phyloP scores from a whole-genome alignment of 2,113 vertebrate species.

The Ailuropoda melanoleuca region DNA sequence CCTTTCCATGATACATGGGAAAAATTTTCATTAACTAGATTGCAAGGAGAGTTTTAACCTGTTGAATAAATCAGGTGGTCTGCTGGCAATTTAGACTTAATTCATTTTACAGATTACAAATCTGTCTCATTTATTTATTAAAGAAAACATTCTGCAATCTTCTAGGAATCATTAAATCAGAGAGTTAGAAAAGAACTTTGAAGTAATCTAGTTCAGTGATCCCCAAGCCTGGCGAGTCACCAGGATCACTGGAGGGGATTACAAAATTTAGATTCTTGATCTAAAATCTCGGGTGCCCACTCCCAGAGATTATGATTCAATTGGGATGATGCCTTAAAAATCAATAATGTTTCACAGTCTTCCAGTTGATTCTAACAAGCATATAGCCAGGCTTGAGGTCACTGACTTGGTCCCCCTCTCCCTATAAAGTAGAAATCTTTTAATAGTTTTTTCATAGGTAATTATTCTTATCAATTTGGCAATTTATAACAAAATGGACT shows the following conservation, averaged over 20 bases:
- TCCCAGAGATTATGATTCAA: background rate
- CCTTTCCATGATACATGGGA: background rate
- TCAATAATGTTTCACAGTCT: background rate
- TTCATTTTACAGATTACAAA: background rate
- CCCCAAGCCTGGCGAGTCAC: background rate
- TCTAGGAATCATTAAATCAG: background rate
- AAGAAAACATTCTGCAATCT: background rate
- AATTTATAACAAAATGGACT: background rate
- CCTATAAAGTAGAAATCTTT: background rate
- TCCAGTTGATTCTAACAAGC: background rate
- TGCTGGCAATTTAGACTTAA: background rate
- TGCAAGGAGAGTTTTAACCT: constrained; percentile 1
- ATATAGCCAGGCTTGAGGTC: background rate
- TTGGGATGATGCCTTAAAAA: background rate
- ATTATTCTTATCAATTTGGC: constrained; percentile 14
- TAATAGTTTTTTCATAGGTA: background rate
- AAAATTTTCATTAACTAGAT: background rate
- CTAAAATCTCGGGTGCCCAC: background rate
- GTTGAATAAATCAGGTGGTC: background rate
- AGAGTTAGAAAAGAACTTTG: background rate
- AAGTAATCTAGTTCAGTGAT: background rate
- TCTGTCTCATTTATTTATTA: constrained; percentile 16
- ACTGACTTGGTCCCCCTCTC: background rate
- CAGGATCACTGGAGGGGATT: background rate
- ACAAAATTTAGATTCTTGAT: background rate